These are phyloP conservation scores for Aramus guarauna DNA, from an alignment of 2,113 vertebrate species.

Conservation along the genomic window DNA sequence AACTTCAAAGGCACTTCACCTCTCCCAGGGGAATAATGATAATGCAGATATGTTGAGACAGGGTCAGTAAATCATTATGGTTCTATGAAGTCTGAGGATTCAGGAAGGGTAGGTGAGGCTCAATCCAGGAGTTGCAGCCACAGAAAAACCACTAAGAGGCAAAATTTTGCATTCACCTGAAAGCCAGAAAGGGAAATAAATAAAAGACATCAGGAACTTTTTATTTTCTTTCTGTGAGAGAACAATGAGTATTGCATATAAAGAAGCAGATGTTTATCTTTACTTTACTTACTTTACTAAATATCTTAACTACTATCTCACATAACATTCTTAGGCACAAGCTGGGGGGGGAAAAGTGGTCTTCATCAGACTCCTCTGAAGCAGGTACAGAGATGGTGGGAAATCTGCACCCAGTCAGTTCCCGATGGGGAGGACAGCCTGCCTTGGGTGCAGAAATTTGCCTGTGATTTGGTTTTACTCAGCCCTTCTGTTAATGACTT, in stretches of 20 bases:
- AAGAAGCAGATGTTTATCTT: background rate
- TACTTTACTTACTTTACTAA: background rate
- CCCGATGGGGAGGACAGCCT: background rate
- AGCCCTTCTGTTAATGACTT: background rate
- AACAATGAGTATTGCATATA: background rate
- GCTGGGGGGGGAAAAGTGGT: fast-evolving
- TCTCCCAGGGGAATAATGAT: background rate
- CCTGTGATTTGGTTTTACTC: background rate
- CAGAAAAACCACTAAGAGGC: background rate
- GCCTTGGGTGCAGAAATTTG: background rate
- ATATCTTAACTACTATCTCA: background rate
- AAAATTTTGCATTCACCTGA: background rate
- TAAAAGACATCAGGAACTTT: background rate
- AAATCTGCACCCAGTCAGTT: background rate
- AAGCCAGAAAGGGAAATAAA: background rate
- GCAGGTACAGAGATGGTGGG: background rate
- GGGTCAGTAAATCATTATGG: background rate
- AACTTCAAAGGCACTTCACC: background rate
- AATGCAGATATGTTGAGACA: background rate
- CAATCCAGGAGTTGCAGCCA: background rate
- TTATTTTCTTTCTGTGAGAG: background rate
- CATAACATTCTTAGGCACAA: background rate
- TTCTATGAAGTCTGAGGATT: background rate
- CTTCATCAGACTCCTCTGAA: background rate
- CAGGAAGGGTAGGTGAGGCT: background rate